Base-by-base conservation (phyloP, 2,797 vertebrate genomes). In the Vespertilio murinus region DNA sequence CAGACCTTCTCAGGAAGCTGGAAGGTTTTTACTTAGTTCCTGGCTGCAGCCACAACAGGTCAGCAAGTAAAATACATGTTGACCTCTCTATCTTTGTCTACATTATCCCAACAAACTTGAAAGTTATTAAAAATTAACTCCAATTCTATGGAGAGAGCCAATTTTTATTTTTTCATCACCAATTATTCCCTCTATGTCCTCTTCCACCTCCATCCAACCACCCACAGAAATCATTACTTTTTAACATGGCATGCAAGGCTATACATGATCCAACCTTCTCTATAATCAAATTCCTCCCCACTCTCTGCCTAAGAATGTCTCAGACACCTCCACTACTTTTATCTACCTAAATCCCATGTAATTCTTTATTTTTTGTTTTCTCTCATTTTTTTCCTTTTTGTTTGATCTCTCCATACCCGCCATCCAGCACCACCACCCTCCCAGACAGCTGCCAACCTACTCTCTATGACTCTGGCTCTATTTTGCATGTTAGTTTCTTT, bases 51-150 rank as follows among this genome's bases (percentile, higher is more conserved):
- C 33, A 92, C 61, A 93, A 12, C 20, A 81, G 84, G 38, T 16
- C 65, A 52, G 52, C n/a, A 92, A 84, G 54, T 91, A 14, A 71
- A 94, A 80, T 64, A 10, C 45, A 59, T 85, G 8, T 74, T 75
- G 85, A 42, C n/a, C 8, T 83, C 16, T 84, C 3, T 75, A 91
- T 65, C 61, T 9, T 93, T 75, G 61, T 12, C 80, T 84, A 75
- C 33, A 10, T 56, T 90, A 64, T 4, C 38, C 47, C 47, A 83
- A 45, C 7, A 11, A 80, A 35, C 8, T 86, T 54, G 30, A 71
- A 82, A 93, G 45, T 95, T 94, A 95, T 85, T 82, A 79, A 96
- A 93, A 69, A 3, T 54, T 91, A 93, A 23, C 42, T 77, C 74
- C 10, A 78, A 17, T 88, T 91, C 47, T 54, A 91, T 33, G 28